phyloP scores from a whole-genome alignment of 1,140 invertebrate genomes.

The Sweltsa coloradensis region DNA sequence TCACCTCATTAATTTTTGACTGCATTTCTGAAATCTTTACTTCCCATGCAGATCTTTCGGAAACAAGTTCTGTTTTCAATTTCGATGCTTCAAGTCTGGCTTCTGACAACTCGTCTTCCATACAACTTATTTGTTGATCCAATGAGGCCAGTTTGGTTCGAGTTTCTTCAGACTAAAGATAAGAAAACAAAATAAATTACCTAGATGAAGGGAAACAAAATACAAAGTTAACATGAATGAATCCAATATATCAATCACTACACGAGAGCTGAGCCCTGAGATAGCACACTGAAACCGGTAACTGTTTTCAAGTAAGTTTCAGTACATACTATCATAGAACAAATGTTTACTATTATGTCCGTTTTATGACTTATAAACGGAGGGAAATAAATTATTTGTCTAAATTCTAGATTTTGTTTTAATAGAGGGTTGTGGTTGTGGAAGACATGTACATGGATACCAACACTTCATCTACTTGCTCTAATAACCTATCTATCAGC shows the following conservation, averaged over 20 bases:
- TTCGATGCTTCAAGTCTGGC: slow-evolving; percentile 67
- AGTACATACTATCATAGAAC: no score
- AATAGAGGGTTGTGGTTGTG: no score
- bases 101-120: slow-evolving; percentile 83
- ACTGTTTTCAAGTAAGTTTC: slow-evolving; percentile 23
- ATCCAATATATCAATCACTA: no score
- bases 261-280: no score
- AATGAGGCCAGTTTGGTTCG: slow-evolving; percentile 44
- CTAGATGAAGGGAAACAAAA: slow-evolving; percentile 2
- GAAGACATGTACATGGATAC: no score
- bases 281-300: slow-evolving; percentile 9
- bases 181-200: slow-evolving; percentile 11
- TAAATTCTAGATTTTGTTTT: no score
- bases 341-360: no score
- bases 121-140: slow-evolving; percentile 67
- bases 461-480: no score
- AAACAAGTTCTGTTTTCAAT: slow-evolving; percentile 78
- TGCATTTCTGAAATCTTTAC: slow-evolving; percentile 81
- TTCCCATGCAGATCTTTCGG: slow-evolving; percentile 76
- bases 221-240: slow-evolving; percentile 4
- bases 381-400: no score
- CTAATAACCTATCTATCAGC: no score
- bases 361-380: no score
- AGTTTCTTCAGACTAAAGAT: slow-evolving; percentile 33
- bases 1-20: slow-evolving; percentile 81